phyloP scores from a whole-genome alignment of 2,797 vertebrate genomes.

The Galago senegalensis region DNA sequence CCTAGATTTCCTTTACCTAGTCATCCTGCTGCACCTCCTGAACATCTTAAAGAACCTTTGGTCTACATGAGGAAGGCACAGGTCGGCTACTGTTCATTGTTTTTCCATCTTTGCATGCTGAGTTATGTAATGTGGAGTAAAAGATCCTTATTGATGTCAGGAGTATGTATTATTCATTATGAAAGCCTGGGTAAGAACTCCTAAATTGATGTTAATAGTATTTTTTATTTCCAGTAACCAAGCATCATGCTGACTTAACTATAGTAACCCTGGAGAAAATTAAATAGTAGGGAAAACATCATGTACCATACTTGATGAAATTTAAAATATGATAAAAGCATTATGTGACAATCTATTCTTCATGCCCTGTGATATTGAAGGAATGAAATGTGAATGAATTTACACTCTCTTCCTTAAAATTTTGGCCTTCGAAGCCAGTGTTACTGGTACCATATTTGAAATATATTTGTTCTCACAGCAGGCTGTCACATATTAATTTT shows the following conservation, averaged over 20 bases:
- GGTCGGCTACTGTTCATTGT: slow-evolving; percentile 90
- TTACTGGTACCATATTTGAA: slow-evolving; percentile 23
- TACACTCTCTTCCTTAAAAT: not conserved
- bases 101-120: slow-evolving; percentile 47
- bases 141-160: slow-evolving; percentile 35
- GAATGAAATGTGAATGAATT: not conserved
- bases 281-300: slow-evolving; percentile 26
- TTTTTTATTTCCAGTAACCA: slow-evolving; percentile 53
- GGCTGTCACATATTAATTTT: not conserved
- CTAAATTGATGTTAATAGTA: not conserved
- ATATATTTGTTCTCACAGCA: not conserved
- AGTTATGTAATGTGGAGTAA: slow-evolving; percentile 6
- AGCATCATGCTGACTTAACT: not conserved
- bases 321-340: slow-evolving; percentile 56
- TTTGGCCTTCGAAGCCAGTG: not conserved
- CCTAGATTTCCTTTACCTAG: slow-evolving; percentile 93
- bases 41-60: slow-evolving; percentile 97
- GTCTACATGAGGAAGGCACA: slow-evolving; percentile 98
- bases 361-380: slow-evolving; percentile 11
- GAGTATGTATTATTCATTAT: slow-evolving; percentile 20
- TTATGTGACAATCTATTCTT: not conserved
- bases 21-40: slow-evolving; percentile 93
- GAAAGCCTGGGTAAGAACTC: slow-evolving; percentile 6
- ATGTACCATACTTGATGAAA: not conserved
- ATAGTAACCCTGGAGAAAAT: slow-evolving; percentile 8